Conservation (phyloP, 2,888 invertebrate species). For the Tanypteryx hageni region DNA sequence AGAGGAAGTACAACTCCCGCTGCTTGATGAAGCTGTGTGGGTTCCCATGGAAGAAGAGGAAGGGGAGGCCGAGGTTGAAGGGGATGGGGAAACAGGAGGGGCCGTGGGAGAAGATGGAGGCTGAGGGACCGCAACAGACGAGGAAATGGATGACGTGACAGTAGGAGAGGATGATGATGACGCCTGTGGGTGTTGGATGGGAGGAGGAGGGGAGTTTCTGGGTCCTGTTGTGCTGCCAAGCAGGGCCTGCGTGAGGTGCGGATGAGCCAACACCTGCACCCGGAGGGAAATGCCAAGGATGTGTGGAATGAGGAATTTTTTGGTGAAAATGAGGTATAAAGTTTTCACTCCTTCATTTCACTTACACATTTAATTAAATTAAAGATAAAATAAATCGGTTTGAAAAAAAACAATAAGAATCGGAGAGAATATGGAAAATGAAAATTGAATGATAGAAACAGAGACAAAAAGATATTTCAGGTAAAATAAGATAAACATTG, state of each 20-base stretch:
- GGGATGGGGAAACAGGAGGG: background rate
- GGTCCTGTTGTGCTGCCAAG: constrained; percentile 72
- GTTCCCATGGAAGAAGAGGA: constrained; percentile 55
- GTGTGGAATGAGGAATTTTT: constrained; percentile 14
- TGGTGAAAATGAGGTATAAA: background rate
- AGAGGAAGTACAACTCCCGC: constrained; percentile 49
- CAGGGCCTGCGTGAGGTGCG: constrained; percentile 80
- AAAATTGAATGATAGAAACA: background rate
- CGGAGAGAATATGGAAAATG: background rate
- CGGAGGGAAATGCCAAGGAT: constrained; percentile 63
- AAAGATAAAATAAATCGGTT: background rate
- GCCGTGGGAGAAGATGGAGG: constrained; percentile 29
- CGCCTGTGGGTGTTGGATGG: background rate
- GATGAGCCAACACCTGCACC: constrained; percentile 79
- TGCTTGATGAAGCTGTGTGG: constrained; percentile 59
- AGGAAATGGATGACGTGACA: constrained; percentile 5
- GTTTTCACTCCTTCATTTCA: background rate
- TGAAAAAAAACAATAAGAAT: background rate
- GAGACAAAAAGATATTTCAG: background rate
- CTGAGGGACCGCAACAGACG: background rate
- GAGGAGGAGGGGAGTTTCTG: constrained; percentile 67
- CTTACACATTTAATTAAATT: background rate
- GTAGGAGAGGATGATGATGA: constrained; percentile 14
- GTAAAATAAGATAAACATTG: background rate
- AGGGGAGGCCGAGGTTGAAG: constrained; percentile 26